Percentiles rank a stretch among this genome's conserved stretches.
These are phyloP conservation scores for Ciconia maguari DNA, from an alignment of 2,113 vertebrate genomes.

Conservation along the genomic window DNA sequence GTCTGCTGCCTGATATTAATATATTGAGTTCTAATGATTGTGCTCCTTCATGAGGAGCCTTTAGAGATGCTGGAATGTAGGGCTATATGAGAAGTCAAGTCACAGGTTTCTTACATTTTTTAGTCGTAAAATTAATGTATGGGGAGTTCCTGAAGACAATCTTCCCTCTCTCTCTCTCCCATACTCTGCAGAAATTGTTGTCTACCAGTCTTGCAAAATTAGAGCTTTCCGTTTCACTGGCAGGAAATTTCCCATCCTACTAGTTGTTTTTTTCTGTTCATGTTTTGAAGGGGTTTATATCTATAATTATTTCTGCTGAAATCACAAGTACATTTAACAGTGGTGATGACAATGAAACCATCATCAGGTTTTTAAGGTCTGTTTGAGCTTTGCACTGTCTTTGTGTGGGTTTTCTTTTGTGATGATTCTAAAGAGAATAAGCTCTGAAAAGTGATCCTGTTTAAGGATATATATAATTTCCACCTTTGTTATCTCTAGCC, in stretches of 20 bases:
- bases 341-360: not conserved
- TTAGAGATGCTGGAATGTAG: not conserved
- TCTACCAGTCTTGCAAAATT: not conserved
- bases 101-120: not conserved
- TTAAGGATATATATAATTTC: slow-evolving; percentile 77
- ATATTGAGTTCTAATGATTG: not conserved
- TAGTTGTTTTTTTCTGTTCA: not conserved
- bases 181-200: not conserved
- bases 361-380: not conserved
- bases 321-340: not conserved
- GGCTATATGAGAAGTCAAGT: not conserved
- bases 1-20: not conserved
- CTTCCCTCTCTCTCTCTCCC: not conserved
- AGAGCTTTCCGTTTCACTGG: not conserved
- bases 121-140: not conserved
- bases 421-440: slow-evolving; percentile 38
- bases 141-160: not conserved
- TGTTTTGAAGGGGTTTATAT: not conserved
- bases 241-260: not conserved
- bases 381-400: not conserved
- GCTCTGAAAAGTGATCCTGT: slow-evolving; percentile 63
- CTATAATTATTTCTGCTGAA: not conserved
- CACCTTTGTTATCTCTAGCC: slow-evolving; percentile 83
- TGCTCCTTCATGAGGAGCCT: not conserved
- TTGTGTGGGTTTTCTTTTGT: not conserved